Percentiles rank a stretch among this genome's conserved stretches.
Conservation (phyloP, 2,888 invertebrate genomes). For the Ptychoptera contaminata region DNA sequence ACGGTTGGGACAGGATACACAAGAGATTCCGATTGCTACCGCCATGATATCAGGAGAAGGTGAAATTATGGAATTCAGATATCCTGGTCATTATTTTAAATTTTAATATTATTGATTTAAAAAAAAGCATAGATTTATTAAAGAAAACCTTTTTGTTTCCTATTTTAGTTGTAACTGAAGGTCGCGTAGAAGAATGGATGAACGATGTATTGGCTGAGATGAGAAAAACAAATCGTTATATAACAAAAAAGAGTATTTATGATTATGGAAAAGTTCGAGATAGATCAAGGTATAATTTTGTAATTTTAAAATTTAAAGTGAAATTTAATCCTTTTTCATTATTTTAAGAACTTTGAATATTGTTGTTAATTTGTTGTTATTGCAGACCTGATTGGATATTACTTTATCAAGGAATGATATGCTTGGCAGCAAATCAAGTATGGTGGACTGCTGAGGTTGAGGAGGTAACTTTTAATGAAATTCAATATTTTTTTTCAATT, state of each 20-base stretch:
- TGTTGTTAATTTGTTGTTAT: neutral
- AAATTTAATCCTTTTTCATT: too few species aligned
- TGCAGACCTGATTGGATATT: constrained; percentile 72
- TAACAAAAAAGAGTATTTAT: constrained; percentile 76
- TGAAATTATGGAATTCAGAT: constrained; percentile 72
- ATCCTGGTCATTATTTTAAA: constrained; percentile 18
- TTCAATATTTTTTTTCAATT: too few species aligned
- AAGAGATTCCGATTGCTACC: constrained; percentile 49
- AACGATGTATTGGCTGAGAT: constrained; percentile 69
- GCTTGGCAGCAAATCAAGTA: constrained; percentile 70
- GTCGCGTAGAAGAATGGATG: constrained; percentile 89
- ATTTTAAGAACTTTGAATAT: too few species aligned
- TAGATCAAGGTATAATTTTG: constrained; percentile 43
- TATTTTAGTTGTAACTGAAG: constrained; percentile 39
- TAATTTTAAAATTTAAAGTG: too few species aligned
- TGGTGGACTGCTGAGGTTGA: constrained; percentile 97
- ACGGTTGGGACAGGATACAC: constrained; percentile 46
- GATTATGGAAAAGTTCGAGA: constrained; percentile 65
- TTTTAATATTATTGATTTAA: neutral
- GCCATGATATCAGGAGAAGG: constrained; percentile 81
- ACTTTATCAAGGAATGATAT: constrained; percentile 77
- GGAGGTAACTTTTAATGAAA: constrained; percentile 53
- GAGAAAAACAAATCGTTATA: constrained; percentile 64
- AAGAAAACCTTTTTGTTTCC: too few species aligned
- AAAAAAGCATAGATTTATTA: too few species aligned